These are phyloP conservation scores for Nebria brevicollis DNA, from an alignment of 2,888 invertebrate genomes.

Conservation along the genomic window DNA sequence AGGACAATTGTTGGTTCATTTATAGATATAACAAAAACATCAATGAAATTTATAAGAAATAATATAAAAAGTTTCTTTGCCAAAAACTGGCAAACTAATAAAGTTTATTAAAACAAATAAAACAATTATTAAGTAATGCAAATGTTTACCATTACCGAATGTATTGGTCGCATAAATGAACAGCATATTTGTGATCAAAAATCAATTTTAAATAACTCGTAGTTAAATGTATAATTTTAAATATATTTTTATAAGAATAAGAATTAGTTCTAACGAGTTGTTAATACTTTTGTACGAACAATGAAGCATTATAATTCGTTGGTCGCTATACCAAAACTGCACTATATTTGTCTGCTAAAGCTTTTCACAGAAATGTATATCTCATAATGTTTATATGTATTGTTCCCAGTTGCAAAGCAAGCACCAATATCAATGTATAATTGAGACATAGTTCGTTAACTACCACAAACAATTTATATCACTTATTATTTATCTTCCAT, in stretches of 20 bases:
- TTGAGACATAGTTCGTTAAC: not conserved
- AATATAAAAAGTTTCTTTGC: no score
- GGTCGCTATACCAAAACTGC: not conserved
- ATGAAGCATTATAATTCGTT: not conserved
- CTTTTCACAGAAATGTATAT: not conserved
- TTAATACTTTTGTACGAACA: not conserved
- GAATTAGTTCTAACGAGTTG: not conserved
- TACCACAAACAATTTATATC: not conserved
- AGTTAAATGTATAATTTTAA: no score
- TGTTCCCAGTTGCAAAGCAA: not conserved
- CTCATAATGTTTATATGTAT: not conserved
- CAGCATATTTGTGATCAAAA: no score
- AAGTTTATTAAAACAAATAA: no score
- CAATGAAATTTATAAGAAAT: not conserved
- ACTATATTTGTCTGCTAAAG: not conserved
- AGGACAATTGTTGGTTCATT: not conserved
- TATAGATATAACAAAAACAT: not conserved
- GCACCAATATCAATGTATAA: not conserved
- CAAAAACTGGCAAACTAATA: no score
- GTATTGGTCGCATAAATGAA: no score
- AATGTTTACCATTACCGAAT: no score
- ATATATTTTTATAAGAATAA: not conserved
- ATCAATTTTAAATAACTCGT: no score
- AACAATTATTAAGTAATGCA: no score
- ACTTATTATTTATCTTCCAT: slow-evolving; percentile 1